Percentiles rank a stretch among this genome's conserved stretches.
Evolutionary conservation across 2,113 vertebrate genomes (phyloP).

Genomic region (Pampusana beccarii): DNA sequence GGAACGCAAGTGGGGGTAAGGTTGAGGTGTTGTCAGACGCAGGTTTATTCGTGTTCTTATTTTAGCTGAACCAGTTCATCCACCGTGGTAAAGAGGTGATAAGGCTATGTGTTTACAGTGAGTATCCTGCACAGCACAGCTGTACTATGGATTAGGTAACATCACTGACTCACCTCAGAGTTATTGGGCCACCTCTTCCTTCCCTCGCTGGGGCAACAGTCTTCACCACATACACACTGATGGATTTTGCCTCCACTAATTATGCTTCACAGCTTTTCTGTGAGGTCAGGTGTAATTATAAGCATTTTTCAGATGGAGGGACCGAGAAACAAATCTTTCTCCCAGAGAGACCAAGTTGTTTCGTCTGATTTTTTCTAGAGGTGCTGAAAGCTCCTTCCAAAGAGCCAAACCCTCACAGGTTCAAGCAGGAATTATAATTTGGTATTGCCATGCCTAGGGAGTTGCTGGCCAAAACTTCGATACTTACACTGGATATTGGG

Average conservation of each 20-base stretch:
- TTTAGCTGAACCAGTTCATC: conserved; percentile 31
- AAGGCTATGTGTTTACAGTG: neutral
- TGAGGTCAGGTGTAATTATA: neutral
- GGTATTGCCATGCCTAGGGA: neutral
- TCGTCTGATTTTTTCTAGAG: neutral
- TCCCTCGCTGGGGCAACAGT: neutral
- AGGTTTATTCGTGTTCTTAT: conserved; percentile 25
- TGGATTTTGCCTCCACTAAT: neutral
- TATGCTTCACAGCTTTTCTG: neutral
- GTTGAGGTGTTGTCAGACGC: neutral
- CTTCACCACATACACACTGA: neutral
- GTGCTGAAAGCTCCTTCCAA: neutral
- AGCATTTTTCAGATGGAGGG: neutral
- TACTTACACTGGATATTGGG: neutral
- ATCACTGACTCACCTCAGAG: neutral
- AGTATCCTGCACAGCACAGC: neutral
- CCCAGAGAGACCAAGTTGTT: neutral
- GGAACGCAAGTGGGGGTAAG: neutral
- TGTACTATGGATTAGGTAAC: neutral
- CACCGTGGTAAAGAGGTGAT: neutral
- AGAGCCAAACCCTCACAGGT: neutral
- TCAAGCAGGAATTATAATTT: neutral
- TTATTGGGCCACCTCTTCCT: conserved; percentile 8
- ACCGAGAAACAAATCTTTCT: neutral
- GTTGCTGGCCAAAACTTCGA: neutral